These are phyloP conservation scores for Sinella curviseta DNA, from an alignment of 1,140 invertebrate genomes.

Conservation along the genomic window DNA sequence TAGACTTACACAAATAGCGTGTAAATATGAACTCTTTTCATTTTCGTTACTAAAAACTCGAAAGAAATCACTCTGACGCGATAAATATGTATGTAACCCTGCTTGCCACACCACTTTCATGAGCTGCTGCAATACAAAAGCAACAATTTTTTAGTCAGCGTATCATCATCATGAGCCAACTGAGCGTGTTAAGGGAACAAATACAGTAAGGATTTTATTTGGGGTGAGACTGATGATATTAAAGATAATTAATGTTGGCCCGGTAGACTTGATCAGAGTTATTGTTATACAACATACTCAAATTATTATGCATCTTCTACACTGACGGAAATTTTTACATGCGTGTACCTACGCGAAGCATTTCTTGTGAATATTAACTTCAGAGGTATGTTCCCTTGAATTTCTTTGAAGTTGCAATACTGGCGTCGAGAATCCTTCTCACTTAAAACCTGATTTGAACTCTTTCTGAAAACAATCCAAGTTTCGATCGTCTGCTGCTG, in stretches of 20 bases:
- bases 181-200: no score
- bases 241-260: slow-evolving; percentile 27
- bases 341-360: neutral
- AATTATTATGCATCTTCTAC: neutral
- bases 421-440: slow-evolving; percentile 2
- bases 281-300: neutral
- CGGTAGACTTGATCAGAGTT: neutral
- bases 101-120: no score
- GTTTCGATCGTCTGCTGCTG: neutral
- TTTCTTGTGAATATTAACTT: neutral
- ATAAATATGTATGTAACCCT: no score
- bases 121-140: no score
- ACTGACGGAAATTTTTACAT: no score
- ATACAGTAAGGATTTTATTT: no score
- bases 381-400: neutral
- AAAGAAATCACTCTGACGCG: no score
- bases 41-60: no score
- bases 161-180: no score
- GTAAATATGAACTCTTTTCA: no score
- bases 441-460: slow-evolving; percentile 16
- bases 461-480: neutral
- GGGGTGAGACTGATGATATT: slow-evolving; percentile 29
- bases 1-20: no score
- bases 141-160: no score
- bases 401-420: slow-evolving; percentile 6